A percentile compares a stretch with the other conserved stretches of the same genome.
Conservation (phyloP, 2,113 vertebrate species). For the Haemorhous mexicanus region DNA sequence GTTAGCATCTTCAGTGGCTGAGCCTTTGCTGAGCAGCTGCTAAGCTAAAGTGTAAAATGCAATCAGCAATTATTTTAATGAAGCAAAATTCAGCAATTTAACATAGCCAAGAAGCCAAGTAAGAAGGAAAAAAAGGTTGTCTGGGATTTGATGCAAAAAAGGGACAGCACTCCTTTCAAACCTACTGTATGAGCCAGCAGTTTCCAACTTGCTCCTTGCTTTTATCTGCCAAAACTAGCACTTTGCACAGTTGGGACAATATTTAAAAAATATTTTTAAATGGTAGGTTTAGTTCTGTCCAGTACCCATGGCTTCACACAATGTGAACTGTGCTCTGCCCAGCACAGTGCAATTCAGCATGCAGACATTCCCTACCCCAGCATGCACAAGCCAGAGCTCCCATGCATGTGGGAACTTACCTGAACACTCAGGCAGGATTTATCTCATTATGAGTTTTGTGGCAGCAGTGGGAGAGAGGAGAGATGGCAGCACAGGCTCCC, state of each 20-base stretch:
- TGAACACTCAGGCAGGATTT: background rate
- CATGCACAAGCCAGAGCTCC: slow-evolving; percentile 10
- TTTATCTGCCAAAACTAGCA: background rate
- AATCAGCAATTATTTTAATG: slow-evolving; percentile 52
- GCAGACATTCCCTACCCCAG: background rate
- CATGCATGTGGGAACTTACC: slow-evolving; percentile 21
- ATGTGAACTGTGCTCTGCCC: background rate
- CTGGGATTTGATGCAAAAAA: background rate
- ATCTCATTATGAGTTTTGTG: background rate
- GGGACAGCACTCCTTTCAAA: background rate
- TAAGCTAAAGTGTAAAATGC: slow-evolving; percentile 12
- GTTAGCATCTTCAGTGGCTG: background rate
- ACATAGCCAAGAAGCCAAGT: background rate
- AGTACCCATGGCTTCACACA: background rate
- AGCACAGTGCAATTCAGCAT: background rate
- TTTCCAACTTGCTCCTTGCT: slow-evolving; percentile 1
- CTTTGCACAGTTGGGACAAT: background rate
- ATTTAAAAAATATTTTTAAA: background rate
- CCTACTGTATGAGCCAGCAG: background rate
- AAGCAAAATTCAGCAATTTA: slow-evolving; percentile 46
- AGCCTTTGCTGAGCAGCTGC: slow-evolving; percentile 20
- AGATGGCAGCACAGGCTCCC: background rate
- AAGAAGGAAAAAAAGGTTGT: background rate
- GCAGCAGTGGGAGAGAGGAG: background rate
- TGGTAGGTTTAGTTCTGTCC: background rate